phyloP scores from a whole-genome alignment of 2,888 invertebrate genomes.

The Hylaea fasciaria region DNA sequence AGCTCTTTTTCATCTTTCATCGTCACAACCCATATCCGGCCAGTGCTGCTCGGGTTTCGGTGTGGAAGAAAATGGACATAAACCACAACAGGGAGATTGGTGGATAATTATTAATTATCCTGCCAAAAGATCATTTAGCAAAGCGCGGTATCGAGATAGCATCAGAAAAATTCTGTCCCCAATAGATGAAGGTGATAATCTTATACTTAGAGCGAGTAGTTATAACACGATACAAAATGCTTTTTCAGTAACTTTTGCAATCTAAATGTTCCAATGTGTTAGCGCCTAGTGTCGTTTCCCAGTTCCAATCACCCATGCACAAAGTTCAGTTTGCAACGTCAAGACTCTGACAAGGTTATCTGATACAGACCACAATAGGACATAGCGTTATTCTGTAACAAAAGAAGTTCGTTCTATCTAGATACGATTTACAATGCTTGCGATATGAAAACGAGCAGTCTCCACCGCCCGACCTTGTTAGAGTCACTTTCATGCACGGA shows the following conservation, averaged over 20 bases:
- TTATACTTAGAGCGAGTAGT: neutral
- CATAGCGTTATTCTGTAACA: constrained; percentile 36
- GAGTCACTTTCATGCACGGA: constrained; percentile 50
- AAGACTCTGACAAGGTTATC: constrained; percentile 22
- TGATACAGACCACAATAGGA: constrained; percentile 29
- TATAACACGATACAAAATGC: too few relatives aligned
- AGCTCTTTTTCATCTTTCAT: too few relatives aligned
- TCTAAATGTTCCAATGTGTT: neutral
- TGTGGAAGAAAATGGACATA: too few relatives aligned
- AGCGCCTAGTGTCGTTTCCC: neutral
- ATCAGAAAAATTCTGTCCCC: neutral
- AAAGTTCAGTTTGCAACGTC: constrained; percentile 10
- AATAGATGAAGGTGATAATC: neutral
- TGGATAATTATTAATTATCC: too few relatives aligned
- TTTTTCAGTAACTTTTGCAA: too few relatives aligned
- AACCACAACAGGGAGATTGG: too few relatives aligned
- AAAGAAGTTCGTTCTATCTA: constrained; percentile 48
- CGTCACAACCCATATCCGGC: too few relatives aligned
- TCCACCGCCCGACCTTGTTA: constrained; percentile 50
- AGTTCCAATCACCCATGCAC: constrained; percentile 5
- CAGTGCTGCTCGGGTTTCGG: too few relatives aligned
- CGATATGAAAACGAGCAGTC: constrained; percentile 43
- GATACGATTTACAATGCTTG: constrained; percentile 50
- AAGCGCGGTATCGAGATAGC: too few relatives aligned
- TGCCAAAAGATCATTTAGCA: too few relatives aligned